These are phyloP conservation scores for Sebastes baramenuke DNA, from an alignment of 2,797 vertebrate species.

Conservation along the genomic window DNA sequence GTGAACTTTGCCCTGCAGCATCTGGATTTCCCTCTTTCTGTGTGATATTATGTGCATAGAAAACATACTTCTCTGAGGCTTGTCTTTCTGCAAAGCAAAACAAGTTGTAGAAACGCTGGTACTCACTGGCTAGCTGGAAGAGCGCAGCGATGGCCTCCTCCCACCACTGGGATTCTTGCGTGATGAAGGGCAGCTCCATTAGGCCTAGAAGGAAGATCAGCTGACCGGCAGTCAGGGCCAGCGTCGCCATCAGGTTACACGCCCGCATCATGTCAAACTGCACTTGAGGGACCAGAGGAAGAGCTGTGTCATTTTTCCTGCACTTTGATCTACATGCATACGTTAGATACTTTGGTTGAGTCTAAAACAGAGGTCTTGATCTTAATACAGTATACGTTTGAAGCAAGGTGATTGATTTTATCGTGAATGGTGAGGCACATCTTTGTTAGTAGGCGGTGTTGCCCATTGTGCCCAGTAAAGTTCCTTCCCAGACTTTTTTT, in stretches of 20 bases:
- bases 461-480: slow-evolving; percentile 32
- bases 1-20: not conserved
- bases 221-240: slow-evolving; percentile 92
- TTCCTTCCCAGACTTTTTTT: slow-evolving; percentile 43
- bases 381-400: not conserved
- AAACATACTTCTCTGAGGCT: not conserved
- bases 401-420: not conserved
- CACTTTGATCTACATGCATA: not conserved
- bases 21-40: slow-evolving; percentile 5
- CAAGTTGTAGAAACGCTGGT: slow-evolving; percentile 5
- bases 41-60: not conserved
- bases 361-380: not conserved
- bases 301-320: slow-evolving; percentile 42
- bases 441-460: slow-evolving; percentile 7
- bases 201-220: slow-evolving; percentile 94
- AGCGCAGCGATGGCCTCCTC: slow-evolving; percentile 98
- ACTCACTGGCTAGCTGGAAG: slow-evolving; percentile 98
- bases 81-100: not conserved
- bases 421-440: slow-evolving; percentile 29
- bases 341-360: not conserved
- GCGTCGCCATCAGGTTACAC: slow-evolving; percentile 96
- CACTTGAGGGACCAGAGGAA: slow-evolving; percentile 81
- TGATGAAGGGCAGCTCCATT: slow-evolving; percentile 88
- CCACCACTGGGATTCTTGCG: slow-evolving; percentile 96
- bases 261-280: slow-evolving; percentile 99